A percentile compares a stretch with the other conserved stretches of the same genome.
phyloP scores from a whole-genome alignment of 92 coral and sea anemone genomes.

The Epizoanthus scotinus region DNA sequence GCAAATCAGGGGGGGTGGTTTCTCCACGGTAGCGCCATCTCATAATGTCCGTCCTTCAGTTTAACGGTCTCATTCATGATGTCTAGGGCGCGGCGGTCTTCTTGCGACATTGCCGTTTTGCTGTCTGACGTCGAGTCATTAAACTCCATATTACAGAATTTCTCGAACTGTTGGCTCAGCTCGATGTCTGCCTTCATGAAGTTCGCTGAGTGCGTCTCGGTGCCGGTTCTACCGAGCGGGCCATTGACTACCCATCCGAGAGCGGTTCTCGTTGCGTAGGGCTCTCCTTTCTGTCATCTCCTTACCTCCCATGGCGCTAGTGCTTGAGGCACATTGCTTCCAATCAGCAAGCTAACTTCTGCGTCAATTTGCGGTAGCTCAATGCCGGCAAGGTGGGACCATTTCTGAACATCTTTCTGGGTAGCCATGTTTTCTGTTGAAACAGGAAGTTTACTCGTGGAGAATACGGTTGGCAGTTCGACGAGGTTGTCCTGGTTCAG shows the following conservation, averaged over 20 bases:
- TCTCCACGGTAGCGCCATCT: slow-evolving; percentile 63
- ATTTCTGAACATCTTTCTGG: too few relatives aligned
- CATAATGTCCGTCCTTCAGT: slow-evolving; percentile 56
- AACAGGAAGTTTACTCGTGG: too few relatives aligned
- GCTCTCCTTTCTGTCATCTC: slow-evolving; percentile 33
- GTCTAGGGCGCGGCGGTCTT: slow-evolving; percentile 50
- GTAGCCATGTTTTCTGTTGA: too few relatives aligned
- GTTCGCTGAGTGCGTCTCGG: slow-evolving; percentile 3
- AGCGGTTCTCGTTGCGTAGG: slow-evolving; percentile 35
- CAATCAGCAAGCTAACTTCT: slow-evolving; percentile 41
- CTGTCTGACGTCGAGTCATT: slow-evolving; percentile 44
- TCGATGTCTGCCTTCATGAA: slow-evolving; percentile 34
- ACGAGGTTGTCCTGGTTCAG: neutral
- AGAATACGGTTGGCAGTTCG: neutral
- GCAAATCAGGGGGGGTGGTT: slow-evolving; percentile 28
- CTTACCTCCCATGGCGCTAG: slow-evolving; percentile 42
- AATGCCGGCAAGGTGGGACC: too few relatives aligned
- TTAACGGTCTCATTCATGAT: slow-evolving; percentile 49
- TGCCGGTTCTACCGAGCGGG: slow-evolving; percentile 28
- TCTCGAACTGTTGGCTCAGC: slow-evolving; percentile 48
- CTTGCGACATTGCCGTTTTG: slow-evolving; percentile 48
- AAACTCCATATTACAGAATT: slow-evolving; percentile 49
- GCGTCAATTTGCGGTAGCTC: slow-evolving; percentile 16
- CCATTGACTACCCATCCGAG: slow-evolving; percentile 44
- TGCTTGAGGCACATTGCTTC: slow-evolving; percentile 41